These are phyloP conservation scores for Amblyornis subalaris DNA, from an alignment of 2,113 vertebrate species.

Conservation along the genomic window DNA sequence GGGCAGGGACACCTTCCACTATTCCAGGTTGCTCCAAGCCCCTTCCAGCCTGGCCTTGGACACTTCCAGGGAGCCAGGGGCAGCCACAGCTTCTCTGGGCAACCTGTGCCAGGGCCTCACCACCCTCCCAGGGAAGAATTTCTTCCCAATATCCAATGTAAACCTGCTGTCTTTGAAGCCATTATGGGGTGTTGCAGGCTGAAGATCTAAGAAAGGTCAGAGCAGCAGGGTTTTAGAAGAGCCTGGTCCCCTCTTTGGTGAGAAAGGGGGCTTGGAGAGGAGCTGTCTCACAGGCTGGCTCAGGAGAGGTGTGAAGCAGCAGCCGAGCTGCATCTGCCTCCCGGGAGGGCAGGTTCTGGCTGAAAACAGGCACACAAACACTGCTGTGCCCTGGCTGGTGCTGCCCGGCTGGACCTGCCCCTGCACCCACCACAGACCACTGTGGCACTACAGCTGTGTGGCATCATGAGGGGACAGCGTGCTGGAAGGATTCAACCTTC, in stretches of 20 bases:
- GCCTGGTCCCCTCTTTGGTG: background rate
- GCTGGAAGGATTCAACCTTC: background rate
- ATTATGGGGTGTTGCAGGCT: background rate
- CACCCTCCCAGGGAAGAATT: rapidly evolving
- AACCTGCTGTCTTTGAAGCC: background rate
- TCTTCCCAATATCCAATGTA: background rate
- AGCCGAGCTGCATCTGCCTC: background rate
- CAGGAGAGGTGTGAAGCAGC: background rate
- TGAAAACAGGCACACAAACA: rapidly evolving
- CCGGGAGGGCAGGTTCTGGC: background rate
- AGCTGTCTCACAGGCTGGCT: background rate
- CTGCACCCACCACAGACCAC: background rate
- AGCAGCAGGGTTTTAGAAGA: background rate
- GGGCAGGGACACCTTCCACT: background rate
- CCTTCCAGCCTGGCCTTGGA: rapidly evolving
- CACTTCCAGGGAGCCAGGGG: background rate
- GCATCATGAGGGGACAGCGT: rapidly evolving
- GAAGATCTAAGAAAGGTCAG: background rate
- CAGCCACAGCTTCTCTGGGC: background rate
- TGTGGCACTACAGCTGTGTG: rapidly evolving
- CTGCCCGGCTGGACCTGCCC: background rate
- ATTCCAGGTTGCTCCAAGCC: background rate
- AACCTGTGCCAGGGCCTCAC: background rate
- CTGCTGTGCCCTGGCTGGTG: background rate
- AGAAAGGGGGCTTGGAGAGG: background rate